Percentiles rank a stretch among this genome's conserved stretches.
These are phyloP conservation scores for Cryptotermes secundus DNA, from an alignment of 1,140 invertebrate species.

Conservation along the genomic window DNA sequence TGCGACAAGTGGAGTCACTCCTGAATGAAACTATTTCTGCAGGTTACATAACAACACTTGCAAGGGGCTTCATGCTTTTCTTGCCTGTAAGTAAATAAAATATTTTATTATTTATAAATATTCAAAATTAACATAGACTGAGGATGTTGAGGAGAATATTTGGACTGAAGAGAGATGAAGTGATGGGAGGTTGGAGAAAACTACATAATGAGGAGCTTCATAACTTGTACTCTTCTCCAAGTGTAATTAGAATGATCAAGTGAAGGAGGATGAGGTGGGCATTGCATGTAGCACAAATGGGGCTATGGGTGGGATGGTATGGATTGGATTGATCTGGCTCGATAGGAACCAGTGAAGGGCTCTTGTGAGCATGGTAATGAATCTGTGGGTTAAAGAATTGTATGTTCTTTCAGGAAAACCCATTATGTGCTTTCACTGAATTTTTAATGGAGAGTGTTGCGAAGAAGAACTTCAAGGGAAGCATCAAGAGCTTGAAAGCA, in stretches of 20 bases:
- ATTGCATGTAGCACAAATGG: too few species aligned
- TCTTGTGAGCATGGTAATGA: not conserved
- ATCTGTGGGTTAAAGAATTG: not conserved
- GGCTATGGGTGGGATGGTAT: too few species aligned
- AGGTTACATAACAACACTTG: conserved; percentile 55
- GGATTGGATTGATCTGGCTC: too few species aligned
- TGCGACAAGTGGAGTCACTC: conserved; percentile 40
- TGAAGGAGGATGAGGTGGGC: too few species aligned
- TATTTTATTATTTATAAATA: not conserved
- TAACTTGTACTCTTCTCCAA: too few species aligned
- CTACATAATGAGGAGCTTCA: too few species aligned
- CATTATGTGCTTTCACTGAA: conserved; percentile 54
- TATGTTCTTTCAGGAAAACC: conserved; percentile 56
- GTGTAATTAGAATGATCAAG: too few species aligned
- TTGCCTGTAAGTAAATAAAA: conserved; percentile 55
- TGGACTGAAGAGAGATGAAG: too few species aligned
- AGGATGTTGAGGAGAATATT: too few species aligned
- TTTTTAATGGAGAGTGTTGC: conserved; percentile 48
- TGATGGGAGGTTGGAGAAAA: too few species aligned
- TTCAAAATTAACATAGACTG: too few species aligned
- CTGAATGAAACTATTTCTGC: conserved; percentile 53
- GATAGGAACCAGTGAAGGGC: not conserved
- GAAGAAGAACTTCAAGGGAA: conserved; percentile 44
- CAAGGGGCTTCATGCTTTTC: conserved; percentile 61
- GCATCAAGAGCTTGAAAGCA: conserved; percentile 40